phyloP scores from a whole-genome alignment of 2,113 vertebrate species.

The Gopherus evgoodei region DNA sequence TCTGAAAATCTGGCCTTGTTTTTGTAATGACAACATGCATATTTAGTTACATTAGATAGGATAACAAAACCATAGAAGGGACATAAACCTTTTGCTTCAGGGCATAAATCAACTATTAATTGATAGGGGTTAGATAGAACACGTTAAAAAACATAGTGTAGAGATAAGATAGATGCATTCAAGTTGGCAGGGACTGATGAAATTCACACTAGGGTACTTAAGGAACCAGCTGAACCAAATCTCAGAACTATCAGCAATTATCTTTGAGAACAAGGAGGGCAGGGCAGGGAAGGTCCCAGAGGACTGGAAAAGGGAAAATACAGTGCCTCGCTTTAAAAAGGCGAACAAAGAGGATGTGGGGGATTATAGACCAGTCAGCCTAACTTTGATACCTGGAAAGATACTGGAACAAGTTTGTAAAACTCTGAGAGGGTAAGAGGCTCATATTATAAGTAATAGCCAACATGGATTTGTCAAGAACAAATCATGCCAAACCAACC shows the following conservation, averaged over 20 bases:
- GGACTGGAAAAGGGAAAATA: neutral
- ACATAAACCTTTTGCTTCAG: neutral
- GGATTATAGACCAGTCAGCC: no score
- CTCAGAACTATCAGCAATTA: no score
- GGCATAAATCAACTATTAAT: neutral
- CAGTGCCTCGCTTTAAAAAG: neutral
- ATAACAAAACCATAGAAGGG: neutral
- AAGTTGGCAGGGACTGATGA: neutral
- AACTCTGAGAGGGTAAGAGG: no score
- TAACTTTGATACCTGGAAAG: no score
- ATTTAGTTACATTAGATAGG: neutral
- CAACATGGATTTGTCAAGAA: neutral
- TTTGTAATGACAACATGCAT: neutral
- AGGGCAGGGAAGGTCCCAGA: neutral
- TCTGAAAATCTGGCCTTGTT: neutral
- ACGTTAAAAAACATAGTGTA: neutral
- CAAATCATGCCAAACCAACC: neutral
- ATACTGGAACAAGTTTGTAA: no score
- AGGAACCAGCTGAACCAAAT: neutral
- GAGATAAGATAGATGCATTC: neutral
- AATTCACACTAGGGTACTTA: neutral
- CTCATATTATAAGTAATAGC: no score
- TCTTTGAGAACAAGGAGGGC: neutral
- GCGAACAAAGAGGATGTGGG: neutral
- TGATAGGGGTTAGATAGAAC: neutral